A percentile compares a stretch with the other conserved stretches of the same genome.
phyloP scores from a whole-genome alignment of 2,797 vertebrate species.

The Bufotes viridis region DNA sequence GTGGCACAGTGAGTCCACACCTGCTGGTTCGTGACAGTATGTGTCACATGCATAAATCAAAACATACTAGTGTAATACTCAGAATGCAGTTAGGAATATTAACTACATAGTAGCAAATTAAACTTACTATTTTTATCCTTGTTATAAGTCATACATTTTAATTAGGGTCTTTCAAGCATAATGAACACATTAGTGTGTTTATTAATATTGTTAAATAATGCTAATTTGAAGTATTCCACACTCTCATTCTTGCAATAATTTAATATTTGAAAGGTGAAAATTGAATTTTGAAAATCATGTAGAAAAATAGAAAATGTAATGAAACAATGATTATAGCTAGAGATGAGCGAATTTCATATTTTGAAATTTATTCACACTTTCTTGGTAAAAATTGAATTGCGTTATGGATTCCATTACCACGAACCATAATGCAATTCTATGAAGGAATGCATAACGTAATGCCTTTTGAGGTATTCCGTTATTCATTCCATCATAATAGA shows the following conservation, averaged over 20 bases:
- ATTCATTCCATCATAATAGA: too few relatives aligned
- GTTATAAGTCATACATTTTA: not conserved
- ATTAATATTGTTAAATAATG: slow-evolving; percentile 27
- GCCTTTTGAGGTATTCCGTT: too few relatives aligned
- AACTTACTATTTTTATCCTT: not conserved
- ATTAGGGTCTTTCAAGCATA: slow-evolving; percentile 21
- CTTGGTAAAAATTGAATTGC: too few relatives aligned
- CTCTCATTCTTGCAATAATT: slow-evolving; percentile 13
- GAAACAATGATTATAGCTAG: not conserved
- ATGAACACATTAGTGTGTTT: slow-evolving; percentile 29
- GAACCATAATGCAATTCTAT: too few relatives aligned
- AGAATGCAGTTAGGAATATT: not conserved
- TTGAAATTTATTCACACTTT: too few relatives aligned
- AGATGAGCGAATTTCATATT: too few relatives aligned
- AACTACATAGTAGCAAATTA: not conserved
- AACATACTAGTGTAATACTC: not conserved
- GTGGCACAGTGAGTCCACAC: too few relatives aligned
- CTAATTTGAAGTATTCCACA: slow-evolving; percentile 20
- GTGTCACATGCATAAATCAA: not conserved
- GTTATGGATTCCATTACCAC: too few relatives aligned
- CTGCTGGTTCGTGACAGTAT: too few relatives aligned
- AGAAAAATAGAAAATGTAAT: not conserved
- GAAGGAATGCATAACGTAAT: too few relatives aligned
- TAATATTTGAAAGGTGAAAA: slow-evolving; percentile 19
- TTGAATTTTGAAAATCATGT: not conserved